A percentile compares a stretch with the other conserved stretches of the same genome.
These are phyloP conservation scores for Catagonus wagneri DNA, from an alignment of 2,113 vertebrate genomes.

Conservation along the genomic window DNA sequence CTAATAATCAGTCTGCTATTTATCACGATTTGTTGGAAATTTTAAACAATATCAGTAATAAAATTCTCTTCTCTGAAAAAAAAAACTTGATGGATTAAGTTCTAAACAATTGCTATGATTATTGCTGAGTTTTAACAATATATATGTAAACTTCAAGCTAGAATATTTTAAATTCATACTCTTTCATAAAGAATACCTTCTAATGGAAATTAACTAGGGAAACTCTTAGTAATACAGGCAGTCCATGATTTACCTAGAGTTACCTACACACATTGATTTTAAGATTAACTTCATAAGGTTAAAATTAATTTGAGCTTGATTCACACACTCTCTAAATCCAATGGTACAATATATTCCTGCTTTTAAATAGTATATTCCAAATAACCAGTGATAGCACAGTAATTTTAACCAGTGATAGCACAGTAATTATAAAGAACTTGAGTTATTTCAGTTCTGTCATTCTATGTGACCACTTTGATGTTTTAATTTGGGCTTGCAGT, in stretches of 20 bases:
- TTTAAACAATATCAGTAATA: background rate
- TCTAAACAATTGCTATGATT: background rate
- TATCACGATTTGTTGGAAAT: background rate
- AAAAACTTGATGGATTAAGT: background rate
- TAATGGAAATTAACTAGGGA: background rate
- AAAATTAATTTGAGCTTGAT: background rate
- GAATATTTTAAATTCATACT: background rate
- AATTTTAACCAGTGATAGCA: background rate
- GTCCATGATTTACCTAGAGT: background rate
- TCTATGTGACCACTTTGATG: background rate
- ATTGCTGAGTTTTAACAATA: background rate
- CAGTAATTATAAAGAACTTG: background rate
- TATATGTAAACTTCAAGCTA: background rate
- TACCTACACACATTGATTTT: background rate
- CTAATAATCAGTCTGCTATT: background rate
- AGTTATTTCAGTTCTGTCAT: background rate
- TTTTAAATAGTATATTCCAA: background rate
- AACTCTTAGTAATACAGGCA: background rate
- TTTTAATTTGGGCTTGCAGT: conserved; percentile 18
- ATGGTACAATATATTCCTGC: background rate
- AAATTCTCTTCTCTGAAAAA: background rate
- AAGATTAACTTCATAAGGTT: background rate
- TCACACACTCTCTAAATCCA: background rate
- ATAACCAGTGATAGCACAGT: background rate
- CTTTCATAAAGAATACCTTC: background rate